Base-by-base conservation (phyloP, 1,140 invertebrate genomes). In the Ephestia elutella region DNA sequence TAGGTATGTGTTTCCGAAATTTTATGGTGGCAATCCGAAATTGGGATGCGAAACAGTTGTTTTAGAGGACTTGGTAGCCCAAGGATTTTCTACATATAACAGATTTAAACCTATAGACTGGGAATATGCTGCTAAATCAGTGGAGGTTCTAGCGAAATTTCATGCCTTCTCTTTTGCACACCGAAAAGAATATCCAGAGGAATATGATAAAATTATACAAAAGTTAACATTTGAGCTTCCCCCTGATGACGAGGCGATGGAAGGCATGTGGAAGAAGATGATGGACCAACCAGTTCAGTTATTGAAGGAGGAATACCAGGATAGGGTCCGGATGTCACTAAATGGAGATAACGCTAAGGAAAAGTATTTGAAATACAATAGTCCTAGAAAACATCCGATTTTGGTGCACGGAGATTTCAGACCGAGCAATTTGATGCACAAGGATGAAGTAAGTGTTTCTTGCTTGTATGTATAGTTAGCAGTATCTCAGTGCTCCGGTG, bases 101-200 rank as follows among this genome's bases (percentile, higher is more conserved):
- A 78, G 82, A 50, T 74, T 80, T 15, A 63, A 73, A 30, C 64
- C 71, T 4, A 57, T 82, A 2, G 67, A 71, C 25, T 82, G 80
- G 80, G 60, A 74, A 2, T 75, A 80, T 18, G 78, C 80, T 0
- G 55, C 59, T 0, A 62, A 70, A 13, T 65, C 75, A 17, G 38
- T 84, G 0, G 60, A 62, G 18, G 61, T 73, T 13, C 62, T 86
- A 17, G 80, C 80, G 0, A 82, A 72, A 51, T 59, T 82, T 8
- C 83, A 86, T 60, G 76, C 81, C 0, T 49, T 82, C 0, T 84
- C 81, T 0, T 71, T 80, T 5, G 74, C 75, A 0, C 70, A 59
- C 19, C 57, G 62, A 11, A 30, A 61, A 8, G 60, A 79, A 5
- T 18, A 71, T 13, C 72, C 77, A 0, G 61, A 68, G 18, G 59